These are phyloP conservation scores for Drosophila erecta DNA, from an alignment of 1,140 invertebrate genomes.

Conservation along the genomic window DNA sequence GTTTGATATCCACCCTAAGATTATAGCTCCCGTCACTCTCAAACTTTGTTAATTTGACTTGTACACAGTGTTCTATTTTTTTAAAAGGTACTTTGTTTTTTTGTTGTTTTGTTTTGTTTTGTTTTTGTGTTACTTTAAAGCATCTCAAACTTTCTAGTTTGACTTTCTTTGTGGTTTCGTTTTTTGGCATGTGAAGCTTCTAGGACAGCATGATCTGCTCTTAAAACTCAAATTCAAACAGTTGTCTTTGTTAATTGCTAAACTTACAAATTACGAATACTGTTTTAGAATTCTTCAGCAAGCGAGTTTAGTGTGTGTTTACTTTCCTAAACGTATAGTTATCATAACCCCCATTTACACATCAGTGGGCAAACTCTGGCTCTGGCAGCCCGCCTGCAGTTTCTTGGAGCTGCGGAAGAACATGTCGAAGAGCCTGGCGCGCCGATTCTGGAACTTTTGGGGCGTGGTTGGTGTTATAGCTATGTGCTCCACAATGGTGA, in stretches of 20 bases:
- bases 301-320: conserved; percentile 52
- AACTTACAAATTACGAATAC: conserved; percentile 76
- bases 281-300: conserved; percentile 83
- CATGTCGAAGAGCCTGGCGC: conserved; percentile 72
- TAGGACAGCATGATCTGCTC: conserved; percentile 62
- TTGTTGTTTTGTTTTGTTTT: conserved; percentile 18
- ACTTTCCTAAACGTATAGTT: conserved; percentile 11
- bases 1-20: conserved; percentile 54
- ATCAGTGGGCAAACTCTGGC: conserved; percentile 66
- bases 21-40: conserved; percentile 14
- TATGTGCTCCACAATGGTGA: conserved; percentile 78
- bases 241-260: conserved; percentile 55
- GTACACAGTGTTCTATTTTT: conserved; percentile 49
- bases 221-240: conserved; percentile 43
- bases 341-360: conserved; percentile 42
- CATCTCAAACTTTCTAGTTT: conserved; percentile 47
- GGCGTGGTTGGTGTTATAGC: conserved; percentile 54
- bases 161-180: conserved; percentile 39
- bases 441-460: conserved; percentile 63
- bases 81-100: conserved; percentile 61
- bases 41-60: conserved; percentile 55
- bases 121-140: conserved; percentile 36
- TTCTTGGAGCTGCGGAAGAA: conserved; percentile 76
- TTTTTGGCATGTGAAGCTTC: conserved; percentile 81
- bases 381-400: conserved; percentile 66